Conservation (phyloP, 1,140 invertebrate genomes). For the Drosophila suzukii region DNA sequence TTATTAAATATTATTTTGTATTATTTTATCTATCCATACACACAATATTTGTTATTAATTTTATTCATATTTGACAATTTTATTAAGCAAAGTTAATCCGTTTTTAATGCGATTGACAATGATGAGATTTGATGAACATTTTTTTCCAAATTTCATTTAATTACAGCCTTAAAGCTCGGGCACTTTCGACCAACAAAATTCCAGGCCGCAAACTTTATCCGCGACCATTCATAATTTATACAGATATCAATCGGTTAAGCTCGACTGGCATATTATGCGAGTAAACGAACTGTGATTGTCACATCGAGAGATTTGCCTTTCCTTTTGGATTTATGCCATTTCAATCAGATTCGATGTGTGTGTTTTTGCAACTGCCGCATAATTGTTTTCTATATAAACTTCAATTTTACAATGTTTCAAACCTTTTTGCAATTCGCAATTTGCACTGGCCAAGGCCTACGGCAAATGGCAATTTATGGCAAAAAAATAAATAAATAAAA, state of each 20-base stretch:
- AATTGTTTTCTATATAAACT: constrained; percentile 51
- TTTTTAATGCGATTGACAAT: neutral
- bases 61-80: neutral
- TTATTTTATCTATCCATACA: neutral
- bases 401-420: constrained; percentile 35
- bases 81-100: neutral
- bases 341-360: constrained; percentile 5
- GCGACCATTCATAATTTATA: constrained; percentile 38
- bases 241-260: constrained; percentile 42
- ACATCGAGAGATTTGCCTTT: constrained; percentile 27
- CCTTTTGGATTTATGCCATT: constrained; percentile 24
- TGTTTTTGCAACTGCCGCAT: constrained; percentile 40
- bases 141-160: constrained; percentile 4
- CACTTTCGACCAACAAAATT: neutral
- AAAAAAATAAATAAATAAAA: neutral
- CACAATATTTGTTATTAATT: neutral
- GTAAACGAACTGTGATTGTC: constrained; percentile 52
- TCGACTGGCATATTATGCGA: constrained; percentile 47
- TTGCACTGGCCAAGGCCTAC: constrained; percentile 29
- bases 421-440: constrained; percentile 37
- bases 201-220: neutral
- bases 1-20: neutral
- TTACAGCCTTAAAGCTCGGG: constrained; percentile 6
- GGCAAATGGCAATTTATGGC: constrained; percentile 49
- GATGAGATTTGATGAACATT: neutral